These are phyloP conservation scores for Metridium senile DNA, from an alignment of 92 coral and sea anemone genomes.

Conservation along the genomic window DNA sequence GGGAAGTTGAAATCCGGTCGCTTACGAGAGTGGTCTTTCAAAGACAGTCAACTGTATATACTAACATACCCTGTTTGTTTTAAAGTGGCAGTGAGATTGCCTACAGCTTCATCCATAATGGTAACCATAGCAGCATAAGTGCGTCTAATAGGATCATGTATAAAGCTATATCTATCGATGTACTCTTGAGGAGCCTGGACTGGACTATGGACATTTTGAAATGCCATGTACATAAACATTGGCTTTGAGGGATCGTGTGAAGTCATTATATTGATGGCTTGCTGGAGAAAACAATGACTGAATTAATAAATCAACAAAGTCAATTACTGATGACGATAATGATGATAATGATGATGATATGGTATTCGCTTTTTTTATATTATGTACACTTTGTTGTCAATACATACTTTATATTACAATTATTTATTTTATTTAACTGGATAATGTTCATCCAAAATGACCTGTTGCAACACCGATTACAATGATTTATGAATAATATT, in stretches of 20 bases:
- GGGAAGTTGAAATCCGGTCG: no score
- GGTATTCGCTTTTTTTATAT: no score
- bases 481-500: no score
- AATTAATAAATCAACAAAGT: background rate
- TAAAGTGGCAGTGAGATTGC: slow-evolving; percentile 68
- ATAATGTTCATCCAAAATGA: no score
- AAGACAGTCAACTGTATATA: no score
- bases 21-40: no score
- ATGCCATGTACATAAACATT: slow-evolving; percentile 72
- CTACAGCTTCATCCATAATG: slow-evolving; percentile 86
- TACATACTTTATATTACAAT: no score
- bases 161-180: slow-evolving; percentile 64
- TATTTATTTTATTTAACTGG: no score
- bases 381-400: no score
- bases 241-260: slow-evolving; percentile 61
- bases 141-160: slow-evolving; percentile 62
- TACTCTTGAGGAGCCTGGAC: slow-evolving; percentile 73
- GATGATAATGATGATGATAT: no score
- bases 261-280: slow-evolving; percentile 51
- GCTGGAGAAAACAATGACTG: slow-evolving; percentile 26
- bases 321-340: background rate
- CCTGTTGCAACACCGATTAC: no score
- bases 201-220: slow-evolving; percentile 77
- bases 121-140: slow-evolving; percentile 81
- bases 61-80: slow-evolving; percentile 57